A percentile compares a stretch with the other conserved stretches of the same genome.
These are phyloP conservation scores for Trichopria drosophilae DNA, from an alignment of 2,888 invertebrate genomes.

Conservation along the genomic window DNA sequence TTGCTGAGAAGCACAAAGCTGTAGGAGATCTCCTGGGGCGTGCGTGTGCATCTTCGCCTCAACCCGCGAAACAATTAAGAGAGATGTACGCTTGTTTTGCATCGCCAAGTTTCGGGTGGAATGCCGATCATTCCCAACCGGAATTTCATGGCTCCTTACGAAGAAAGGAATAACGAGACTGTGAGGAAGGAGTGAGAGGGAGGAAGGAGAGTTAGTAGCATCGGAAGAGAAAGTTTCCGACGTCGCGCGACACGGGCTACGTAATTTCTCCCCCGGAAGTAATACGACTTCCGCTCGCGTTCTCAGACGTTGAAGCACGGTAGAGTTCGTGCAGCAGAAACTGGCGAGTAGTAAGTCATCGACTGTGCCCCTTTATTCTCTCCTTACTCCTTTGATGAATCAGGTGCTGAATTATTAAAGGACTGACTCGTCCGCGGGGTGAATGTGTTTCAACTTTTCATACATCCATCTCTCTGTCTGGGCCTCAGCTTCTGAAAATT, in stretches of 20 bases:
- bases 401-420: constrained; percentile 39
- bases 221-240: constrained; percentile 5
- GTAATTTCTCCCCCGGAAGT: constrained; percentile 6
- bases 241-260: too few relatives aligned
- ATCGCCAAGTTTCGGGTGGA: constrained; percentile 8
- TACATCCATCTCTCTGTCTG: constrained; percentile 9
- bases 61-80: too few relatives aligned
- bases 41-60: too few relatives aligned
- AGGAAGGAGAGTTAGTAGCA: constrained; percentile 4
- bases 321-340: not conserved
- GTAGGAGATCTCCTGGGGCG: too few relatives aligned
- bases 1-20: too few relatives aligned
- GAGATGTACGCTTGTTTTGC: too few relatives aligned
- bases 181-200: not conserved
- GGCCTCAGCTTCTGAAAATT: too few relatives aligned
- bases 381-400: constrained; percentile 37
- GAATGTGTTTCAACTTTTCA: constrained; percentile 18
- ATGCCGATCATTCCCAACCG: constrained; percentile 12
- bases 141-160: constrained; percentile 13
- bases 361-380: constrained; percentile 7
- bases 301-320: not conserved
- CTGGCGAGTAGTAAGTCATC: constrained; percentile 10
- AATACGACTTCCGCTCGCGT: not conserved
- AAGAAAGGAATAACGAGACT: not conserved
- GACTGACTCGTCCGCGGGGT: constrained; percentile 13